phyloP scores from a whole-genome alignment of 2,113 vertebrate genomes.

The Mus spicilegus region DNA sequence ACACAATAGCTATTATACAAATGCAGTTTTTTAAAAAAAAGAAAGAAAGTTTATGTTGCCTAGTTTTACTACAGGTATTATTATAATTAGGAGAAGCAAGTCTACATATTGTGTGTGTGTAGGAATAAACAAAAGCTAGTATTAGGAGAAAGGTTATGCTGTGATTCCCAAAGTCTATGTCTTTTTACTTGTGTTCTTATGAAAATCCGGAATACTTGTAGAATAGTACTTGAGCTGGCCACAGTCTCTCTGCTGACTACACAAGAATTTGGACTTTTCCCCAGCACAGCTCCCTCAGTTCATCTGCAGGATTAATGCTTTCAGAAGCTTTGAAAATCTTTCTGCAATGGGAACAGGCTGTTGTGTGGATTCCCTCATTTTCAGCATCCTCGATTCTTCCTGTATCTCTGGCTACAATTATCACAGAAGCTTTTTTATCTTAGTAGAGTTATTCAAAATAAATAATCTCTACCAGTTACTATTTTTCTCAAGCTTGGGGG shows the following conservation, averaged over 20 bases:
- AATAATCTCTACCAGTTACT: neutral
- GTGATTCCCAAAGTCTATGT: constrained; percentile 22
- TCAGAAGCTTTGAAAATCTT: neutral
- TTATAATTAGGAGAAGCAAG: neutral
- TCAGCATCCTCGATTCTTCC: neutral
- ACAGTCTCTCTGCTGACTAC: neutral
- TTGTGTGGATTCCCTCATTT: neutral
- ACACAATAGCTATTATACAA: constrained; percentile 7
- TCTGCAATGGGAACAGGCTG: neutral
- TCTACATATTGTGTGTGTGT: neutral
- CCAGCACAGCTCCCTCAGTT: neutral
- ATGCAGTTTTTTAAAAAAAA: neutral
- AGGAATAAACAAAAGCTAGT: neutral
- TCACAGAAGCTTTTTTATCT: neutral
- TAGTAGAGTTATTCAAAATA: neutral
- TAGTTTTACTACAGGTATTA: neutral
- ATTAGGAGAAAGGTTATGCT: neutral
- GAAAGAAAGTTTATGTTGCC: neutral
- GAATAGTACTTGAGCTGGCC: neutral
- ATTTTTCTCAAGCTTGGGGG: neutral
- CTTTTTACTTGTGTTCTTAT: neutral
- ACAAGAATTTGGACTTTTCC: neutral
- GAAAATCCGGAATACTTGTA: neutral
- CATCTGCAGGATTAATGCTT: neutral
- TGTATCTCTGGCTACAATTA: neutral